These are phyloP conservation scores for Bradynema listronoti DNA, from an alignment of 1,140 invertebrate genomes.

Conservation along the genomic window DNA sequence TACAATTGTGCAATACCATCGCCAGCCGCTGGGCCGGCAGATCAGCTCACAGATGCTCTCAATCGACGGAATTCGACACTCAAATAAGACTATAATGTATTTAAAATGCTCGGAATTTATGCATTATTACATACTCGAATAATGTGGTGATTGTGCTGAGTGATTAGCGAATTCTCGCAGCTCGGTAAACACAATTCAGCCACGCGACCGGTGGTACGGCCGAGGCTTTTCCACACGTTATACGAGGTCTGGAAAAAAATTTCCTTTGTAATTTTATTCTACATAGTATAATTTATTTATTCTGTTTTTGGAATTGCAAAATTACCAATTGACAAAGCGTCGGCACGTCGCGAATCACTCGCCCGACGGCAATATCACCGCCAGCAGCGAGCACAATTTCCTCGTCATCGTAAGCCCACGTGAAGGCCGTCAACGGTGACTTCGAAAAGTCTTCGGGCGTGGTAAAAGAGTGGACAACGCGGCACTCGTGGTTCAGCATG, in stretches of 20 bases:
- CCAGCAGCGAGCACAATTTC: slow-evolving; percentile 86
- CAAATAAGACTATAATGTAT: slow-evolving; percentile 29
- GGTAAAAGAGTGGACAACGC: slow-evolving; percentile 32
- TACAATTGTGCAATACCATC: slow-evolving; percentile 84
- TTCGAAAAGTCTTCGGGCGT: slow-evolving; percentile 21
- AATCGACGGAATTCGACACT: slow-evolving; percentile 87
- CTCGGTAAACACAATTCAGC: slow-evolving; percentile 73
- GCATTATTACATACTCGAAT: slow-evolving; percentile 68
- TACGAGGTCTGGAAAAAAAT: slow-evolving; percentile 61
- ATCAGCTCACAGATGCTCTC: slow-evolving; percentile 82
- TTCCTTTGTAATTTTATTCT: no score
- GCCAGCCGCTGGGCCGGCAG: slow-evolving; percentile 80
- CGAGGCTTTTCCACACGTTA: slow-evolving; percentile 46
- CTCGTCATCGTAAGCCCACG: slow-evolving; percentile 80
- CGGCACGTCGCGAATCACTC: slow-evolving; percentile 77
- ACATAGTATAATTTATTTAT: not conserved
- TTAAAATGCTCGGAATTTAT: not conserved
- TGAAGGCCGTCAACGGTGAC: slow-evolving; percentile 30
- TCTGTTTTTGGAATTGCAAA: slow-evolving; percentile 61
- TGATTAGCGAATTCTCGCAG: slow-evolving; percentile 73
- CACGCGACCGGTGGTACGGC: slow-evolving; percentile 62
- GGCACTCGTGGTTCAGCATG: slow-evolving; percentile 39
- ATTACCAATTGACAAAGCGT: slow-evolving; percentile 71
- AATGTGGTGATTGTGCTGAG: slow-evolving; percentile 86
- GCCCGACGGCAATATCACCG: slow-evolving; percentile 72